phyloP scores from a whole-genome alignment of 2,113 vertebrate genomes.

The Amphiprion percula region DNA sequence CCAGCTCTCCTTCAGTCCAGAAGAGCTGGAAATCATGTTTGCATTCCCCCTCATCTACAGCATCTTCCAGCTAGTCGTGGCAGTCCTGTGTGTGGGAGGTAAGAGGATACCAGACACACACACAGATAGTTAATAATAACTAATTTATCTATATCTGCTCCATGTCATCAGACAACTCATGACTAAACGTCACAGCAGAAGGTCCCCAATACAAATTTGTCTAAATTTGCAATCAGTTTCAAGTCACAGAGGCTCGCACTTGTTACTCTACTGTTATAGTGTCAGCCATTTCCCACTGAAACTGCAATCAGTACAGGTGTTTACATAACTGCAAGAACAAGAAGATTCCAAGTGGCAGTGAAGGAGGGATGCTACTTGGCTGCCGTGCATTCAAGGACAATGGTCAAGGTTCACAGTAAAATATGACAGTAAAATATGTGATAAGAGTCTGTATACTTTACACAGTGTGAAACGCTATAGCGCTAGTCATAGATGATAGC shows the following conservation, averaged over 20 bases:
- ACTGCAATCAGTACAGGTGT: too few relatives aligned
- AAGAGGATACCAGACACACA: constrained; percentile 50
- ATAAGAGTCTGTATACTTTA: constrained; percentile 25
- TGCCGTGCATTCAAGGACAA: neutral
- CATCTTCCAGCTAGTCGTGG: constrained; percentile 91
- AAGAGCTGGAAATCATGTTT: constrained; percentile 91
- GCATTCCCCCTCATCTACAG: constrained; percentile 97
- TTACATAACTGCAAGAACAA: too few relatives aligned
- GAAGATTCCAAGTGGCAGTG: neutral
- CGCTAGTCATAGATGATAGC: neutral
- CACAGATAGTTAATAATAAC: neutral
- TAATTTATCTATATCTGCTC: too few relatives aligned
- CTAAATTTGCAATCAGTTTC: too few relatives aligned
- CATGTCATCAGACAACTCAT: too few relatives aligned
- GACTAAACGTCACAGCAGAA: too few relatives aligned
- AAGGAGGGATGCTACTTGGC: neutral
- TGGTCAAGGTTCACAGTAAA: constrained; percentile 1
- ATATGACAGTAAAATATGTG: neutral
- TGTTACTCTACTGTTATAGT: neutral
- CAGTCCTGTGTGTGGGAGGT: constrained; percentile 84
- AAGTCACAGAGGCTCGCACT: neutral
- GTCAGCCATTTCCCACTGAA: too few relatives aligned
- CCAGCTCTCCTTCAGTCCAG: constrained; percentile 91
- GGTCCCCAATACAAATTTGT: too few relatives aligned
- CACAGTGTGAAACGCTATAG: neutral